Conservation (phyloP, 2,888 invertebrate species). For the Notocelia uddmanniana region DNA sequence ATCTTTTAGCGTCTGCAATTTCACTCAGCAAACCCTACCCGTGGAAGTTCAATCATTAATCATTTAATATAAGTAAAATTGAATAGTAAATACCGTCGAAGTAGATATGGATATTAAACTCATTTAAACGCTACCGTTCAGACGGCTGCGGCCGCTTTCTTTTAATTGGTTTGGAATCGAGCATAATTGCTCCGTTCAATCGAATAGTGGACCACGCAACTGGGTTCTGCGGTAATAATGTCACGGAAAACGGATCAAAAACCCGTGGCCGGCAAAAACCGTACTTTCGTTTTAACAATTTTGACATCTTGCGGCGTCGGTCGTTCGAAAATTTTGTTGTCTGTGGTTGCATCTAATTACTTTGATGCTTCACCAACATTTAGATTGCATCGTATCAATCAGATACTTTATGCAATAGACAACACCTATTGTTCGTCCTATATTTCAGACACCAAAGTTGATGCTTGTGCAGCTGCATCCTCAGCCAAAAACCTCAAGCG, state of each 20-base stretch:
- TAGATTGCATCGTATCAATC: too few relatives aligned
- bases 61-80: too few relatives aligned
- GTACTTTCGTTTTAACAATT: background rate
- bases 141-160: background rate
- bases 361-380: too few relatives aligned
- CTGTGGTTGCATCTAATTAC: background rate
- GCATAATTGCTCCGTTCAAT: background rate
- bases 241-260: background rate
- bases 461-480: too few relatives aligned
- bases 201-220: background rate
- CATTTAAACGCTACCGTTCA: background rate
- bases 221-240: background rate
- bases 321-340: background rate
- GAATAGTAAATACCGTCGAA: too few relatives aligned
- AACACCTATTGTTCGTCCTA: too few relatives aligned
- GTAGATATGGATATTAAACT: background rate
- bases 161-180: conserved; percentile 16
- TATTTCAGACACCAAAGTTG: too few relatives aligned
- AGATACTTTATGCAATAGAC: too few relatives aligned
- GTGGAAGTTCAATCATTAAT: too few relatives aligned
- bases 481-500: too few relatives aligned
- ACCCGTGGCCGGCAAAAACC: background rate
- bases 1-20: too few relatives aligned
- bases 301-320: background rate
- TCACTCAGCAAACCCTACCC: too few relatives aligned